Evolutionary conservation across 2,113 vertebrate genomes (phyloP).

Genomic region (Trematocara nigrifrons): DNA sequence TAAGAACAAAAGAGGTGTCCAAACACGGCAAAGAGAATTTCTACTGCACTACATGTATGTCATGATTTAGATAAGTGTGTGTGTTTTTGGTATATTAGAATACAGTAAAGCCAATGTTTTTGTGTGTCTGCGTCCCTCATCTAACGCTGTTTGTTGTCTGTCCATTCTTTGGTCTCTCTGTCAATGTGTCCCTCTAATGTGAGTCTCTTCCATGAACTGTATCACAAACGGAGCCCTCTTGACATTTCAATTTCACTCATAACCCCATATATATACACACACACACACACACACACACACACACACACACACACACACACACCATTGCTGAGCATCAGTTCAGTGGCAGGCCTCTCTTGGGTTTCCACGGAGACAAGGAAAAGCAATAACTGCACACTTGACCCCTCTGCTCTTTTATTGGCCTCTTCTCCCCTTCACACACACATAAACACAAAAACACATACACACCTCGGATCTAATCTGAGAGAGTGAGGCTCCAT

Average conservation of each 20-base stretch:
- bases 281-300: background rate
- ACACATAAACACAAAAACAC: slow-evolving; percentile 15
- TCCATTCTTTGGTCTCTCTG: background rate
- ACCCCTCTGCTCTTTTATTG: slow-evolving; percentile 67
- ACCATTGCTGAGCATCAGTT: slow-evolving; percentile 37
- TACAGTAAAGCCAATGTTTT: background rate
- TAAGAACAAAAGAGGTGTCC: background rate
- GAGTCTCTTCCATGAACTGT: slow-evolving; percentile 24
- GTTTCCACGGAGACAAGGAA: slow-evolving; percentile 61
- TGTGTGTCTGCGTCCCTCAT: background rate
- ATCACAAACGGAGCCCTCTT: slow-evolving; percentile 49
- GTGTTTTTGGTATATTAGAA: background rate
- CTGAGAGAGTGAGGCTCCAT: slow-evolving; percentile 38
- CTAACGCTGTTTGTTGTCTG: slow-evolving; percentile 1
- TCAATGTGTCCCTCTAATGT: slow-evolving; percentile 19
- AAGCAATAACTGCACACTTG: slow-evolving; percentile 76
- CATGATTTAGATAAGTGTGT: background rate
- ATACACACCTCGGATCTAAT: slow-evolving; percentile 62
- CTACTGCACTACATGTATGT: background rate
- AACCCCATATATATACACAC: slow-evolving; percentile 11
- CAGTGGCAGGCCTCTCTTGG: slow-evolving; percentile 21
- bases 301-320: background rate
- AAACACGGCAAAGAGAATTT: background rate
- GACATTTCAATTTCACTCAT: slow-evolving; percentile 61
- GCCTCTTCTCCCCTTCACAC: slow-evolving; percentile 42